These are phyloP conservation scores for Charanyca ferruginea DNA, from an alignment of 2,888 invertebrate species.

Conservation along the genomic window DNA sequence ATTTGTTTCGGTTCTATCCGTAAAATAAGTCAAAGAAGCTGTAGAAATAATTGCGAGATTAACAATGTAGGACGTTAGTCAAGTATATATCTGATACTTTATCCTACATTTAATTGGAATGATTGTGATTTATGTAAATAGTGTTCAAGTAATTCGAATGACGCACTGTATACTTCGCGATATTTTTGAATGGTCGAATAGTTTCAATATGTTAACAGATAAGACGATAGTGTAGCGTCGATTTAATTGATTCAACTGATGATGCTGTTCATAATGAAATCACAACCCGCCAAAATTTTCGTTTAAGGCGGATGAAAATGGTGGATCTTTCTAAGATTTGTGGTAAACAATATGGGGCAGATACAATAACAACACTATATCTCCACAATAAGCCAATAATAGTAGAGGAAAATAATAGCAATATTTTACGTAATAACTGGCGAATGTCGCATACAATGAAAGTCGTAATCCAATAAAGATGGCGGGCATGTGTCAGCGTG, in stretches of 20 bases:
- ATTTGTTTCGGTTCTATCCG: neutral
- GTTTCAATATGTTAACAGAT: slow-evolving; percentile 12
- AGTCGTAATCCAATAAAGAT: slow-evolving; percentile 77
- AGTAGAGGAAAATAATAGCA: slow-evolving; percentile 48
- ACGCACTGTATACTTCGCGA: slow-evolving; percentile 11
- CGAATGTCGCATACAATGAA: slow-evolving; percentile 67
- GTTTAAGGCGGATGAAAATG: neutral
- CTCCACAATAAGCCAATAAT: slow-evolving; percentile 21
- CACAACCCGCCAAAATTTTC: neutral
- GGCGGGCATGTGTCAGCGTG: slow-evolving; percentile 55
- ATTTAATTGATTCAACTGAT: neutral
- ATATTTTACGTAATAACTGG: slow-evolving; percentile 62
- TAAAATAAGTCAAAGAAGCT: slow-evolving; percentile 1
- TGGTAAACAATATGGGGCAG: slow-evolving; percentile 8
- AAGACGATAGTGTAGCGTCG: slow-evolving; percentile 10
- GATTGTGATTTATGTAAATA: slow-evolving; percentile 8
- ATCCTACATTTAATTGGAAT: neutral
- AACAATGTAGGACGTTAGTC: slow-evolving; percentile 10
- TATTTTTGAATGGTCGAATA: slow-evolving; percentile 17
- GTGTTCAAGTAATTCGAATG: slow-evolving; percentile 6
- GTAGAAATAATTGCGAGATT: slow-evolving; percentile 1
- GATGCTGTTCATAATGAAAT: slow-evolving; percentile 3
- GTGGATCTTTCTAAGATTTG: slow-evolving; percentile 9
- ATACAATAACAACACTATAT: slow-evolving; percentile 14
- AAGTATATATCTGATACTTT: slow-evolving; percentile 8